Conservation (phyloP, 1,140 invertebrate genomes). For the Penaeus japonicus region DNA sequence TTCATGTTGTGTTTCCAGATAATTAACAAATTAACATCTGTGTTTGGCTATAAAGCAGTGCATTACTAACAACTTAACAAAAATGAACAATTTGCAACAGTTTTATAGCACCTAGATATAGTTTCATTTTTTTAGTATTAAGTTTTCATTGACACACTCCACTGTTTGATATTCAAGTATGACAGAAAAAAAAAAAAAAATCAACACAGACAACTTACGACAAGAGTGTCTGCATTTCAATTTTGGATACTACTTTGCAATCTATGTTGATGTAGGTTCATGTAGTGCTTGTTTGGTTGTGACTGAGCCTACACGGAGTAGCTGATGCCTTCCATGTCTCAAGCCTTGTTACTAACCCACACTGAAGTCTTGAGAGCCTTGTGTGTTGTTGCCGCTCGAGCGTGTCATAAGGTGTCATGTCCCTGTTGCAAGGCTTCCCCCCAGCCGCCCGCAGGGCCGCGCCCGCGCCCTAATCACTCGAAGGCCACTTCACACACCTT, state of each 20-base stretch:
- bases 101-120: constrained; percentile 44
- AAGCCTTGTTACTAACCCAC: constrained; percentile 48
- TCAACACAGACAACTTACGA: constrained; percentile 40
- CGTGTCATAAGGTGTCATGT: constrained; percentile 47
- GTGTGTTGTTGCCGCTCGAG: constrained; percentile 51
- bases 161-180: constrained; percentile 11
- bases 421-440: constrained; percentile 47
- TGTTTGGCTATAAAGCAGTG: constrained; percentile 14
- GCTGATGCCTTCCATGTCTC: constrained; percentile 50
- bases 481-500: not conserved
- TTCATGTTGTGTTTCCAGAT: constrained; percentile 24
- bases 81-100: not conserved
- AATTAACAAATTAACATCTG: constrained; percentile 8
- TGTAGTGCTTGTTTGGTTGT: constrained; percentile 52
- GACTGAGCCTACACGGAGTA: constrained; percentile 43
- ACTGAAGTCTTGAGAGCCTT: constrained; percentile 48
- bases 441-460: not conserved
- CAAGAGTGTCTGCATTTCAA: constrained; percentile 47
- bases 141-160: constrained; percentile 21
- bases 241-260: constrained; percentile 40
- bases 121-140: constrained; percentile 29
- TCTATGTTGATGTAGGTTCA: constrained; percentile 50
- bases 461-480: not conserved
- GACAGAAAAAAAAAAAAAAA: not conserved
- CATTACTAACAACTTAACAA: constrained; percentile 23